phyloP scores from a whole-genome alignment of 2,888 invertebrate species.

The Lordiphosa andalusiaca region DNA sequence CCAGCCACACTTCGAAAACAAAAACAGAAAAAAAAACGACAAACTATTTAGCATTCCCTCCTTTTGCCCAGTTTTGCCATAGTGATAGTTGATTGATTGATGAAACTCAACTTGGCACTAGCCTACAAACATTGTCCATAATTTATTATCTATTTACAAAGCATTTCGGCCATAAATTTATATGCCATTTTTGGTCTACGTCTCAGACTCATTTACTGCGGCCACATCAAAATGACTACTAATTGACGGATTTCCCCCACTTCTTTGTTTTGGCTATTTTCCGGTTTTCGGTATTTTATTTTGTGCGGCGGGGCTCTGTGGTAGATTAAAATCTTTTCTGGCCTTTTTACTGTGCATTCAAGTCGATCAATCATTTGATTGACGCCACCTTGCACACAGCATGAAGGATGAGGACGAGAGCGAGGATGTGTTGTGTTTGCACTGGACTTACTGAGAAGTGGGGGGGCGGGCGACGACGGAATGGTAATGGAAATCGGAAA shows the following conservation, averaged over 20 bases:
- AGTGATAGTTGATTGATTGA: slow-evolving; percentile 56
- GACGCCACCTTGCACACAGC: slow-evolving; percentile 52
- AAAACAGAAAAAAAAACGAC: slow-evolving; percentile 7
- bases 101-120: slow-evolving; percentile 27
- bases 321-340: slow-evolving; percentile 56
- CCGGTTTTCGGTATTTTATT: slow-evolving; percentile 54
- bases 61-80: slow-evolving; percentile 22
- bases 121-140: slow-evolving; percentile 24
- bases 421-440: slow-evolving; percentile 16
- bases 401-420: slow-evolving; percentile 45
- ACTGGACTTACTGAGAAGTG: slow-evolving; percentile 9
- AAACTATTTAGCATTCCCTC: slow-evolving; percentile 46
- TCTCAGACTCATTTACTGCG: slow-evolving; percentile 19
- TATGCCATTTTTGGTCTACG: slow-evolving; percentile 34
- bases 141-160: slow-evolving; percentile 65
- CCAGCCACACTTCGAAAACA: slow-evolving; percentile 18
- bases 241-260: slow-evolving; percentile 59
- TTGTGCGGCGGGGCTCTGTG: slow-evolving; percentile 38
- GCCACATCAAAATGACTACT: slow-evolving; percentile 61
- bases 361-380: slow-evolving; percentile 70
- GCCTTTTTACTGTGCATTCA: slow-evolving; percentile 39
- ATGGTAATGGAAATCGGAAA: slow-evolving; percentile 15
- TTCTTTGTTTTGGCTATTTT: slow-evolving; percentile 17
- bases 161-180: slow-evolving; percentile 61
- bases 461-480: background rate